Conservation (phyloP, 2,888 invertebrate species). For the Panzeria rudis region DNA sequence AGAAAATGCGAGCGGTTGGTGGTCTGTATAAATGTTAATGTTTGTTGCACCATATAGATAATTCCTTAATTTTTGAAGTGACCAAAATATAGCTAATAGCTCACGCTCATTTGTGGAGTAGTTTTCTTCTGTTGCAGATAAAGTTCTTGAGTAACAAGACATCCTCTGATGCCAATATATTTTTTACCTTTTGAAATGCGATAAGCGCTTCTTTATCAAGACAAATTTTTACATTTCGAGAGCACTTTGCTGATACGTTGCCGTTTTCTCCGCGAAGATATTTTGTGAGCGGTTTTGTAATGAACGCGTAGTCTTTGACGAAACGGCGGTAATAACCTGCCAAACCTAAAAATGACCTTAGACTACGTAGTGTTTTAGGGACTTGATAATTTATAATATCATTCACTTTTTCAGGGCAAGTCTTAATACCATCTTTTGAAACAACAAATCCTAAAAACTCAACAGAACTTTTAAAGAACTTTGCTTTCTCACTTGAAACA, state of each 20-base stretch:
- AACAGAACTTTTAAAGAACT: conserved; percentile 4
- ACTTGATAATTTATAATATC: conserved; percentile 48
- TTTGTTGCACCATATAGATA: conserved; percentile 22
- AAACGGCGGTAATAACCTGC: conserved; percentile 27
- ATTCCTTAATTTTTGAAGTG: conserved; percentile 28
- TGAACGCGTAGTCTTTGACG: not conserved
- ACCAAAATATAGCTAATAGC: conserved; percentile 17
- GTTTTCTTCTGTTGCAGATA: conserved; percentile 21
- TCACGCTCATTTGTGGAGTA: conserved; percentile 28
- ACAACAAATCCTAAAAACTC: conserved; percentile 50
- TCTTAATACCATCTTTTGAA: conserved; percentile 34
- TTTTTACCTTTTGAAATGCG: conserved; percentile 5
- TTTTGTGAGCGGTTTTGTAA: not conserved
- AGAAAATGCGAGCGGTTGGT: conserved; percentile 13
- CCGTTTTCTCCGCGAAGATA: conserved; percentile 8
- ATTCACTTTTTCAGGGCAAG: conserved; percentile 53
- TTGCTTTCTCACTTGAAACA: not conserved
- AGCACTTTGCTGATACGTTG: conserved; percentile 4
- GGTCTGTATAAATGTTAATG: conserved; percentile 17
- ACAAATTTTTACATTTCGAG: conserved; percentile 14
- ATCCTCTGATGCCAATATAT: conserved; percentile 19
- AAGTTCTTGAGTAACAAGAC: conserved; percentile 26
- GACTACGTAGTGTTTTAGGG: no score
- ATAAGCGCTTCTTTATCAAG: not conserved
- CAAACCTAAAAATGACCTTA: no score